A percentile compares a stretch with the other conserved stretches of the same genome.
phyloP scores from a whole-genome alignment of 1,140 invertebrate genomes.

The Wiebesia pumilae region DNA sequence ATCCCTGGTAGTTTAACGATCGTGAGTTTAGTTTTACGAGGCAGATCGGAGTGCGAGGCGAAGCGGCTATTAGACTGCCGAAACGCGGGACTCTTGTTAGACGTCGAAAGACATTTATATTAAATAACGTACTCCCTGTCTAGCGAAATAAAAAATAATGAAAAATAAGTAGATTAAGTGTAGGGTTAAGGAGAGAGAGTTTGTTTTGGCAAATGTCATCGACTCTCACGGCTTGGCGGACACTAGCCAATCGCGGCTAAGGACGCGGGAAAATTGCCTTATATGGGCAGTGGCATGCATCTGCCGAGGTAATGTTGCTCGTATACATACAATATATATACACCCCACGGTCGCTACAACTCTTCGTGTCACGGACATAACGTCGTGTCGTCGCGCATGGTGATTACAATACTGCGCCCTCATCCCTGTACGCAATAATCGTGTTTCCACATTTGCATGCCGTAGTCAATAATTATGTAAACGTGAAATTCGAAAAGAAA shows the following conservation, averaged over 20 bases:
- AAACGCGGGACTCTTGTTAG: no score
- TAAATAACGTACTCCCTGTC: no score
- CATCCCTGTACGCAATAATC: not conserved
- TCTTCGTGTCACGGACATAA: no score
- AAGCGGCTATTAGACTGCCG: no score
- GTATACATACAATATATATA: not conserved
- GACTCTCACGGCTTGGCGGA: conserved; percentile 7
- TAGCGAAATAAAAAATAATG: not conserved
- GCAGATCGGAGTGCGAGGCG: no score
- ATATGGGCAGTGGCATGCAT: conserved; percentile 74
- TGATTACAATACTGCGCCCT: not conserved
- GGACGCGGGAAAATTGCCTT: conserved; percentile 76
- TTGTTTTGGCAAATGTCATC: conserved; percentile 32
- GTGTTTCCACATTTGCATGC: no score
- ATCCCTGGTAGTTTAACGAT: no score
- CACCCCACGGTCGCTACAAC: not conserved
- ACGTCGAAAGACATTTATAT: no score
- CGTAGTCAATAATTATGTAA: no score
- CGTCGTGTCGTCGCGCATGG: no score
- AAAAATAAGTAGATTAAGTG: not conserved
- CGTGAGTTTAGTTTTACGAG: no score
- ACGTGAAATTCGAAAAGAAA: no score
- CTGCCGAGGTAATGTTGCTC: conserved; percentile 8
- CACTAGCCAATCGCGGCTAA: conserved; percentile 69
- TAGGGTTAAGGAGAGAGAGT: not conserved